Evolutionary conservation across 1,140 invertebrate species (phyloP).

Genomic region (Panonychus citri): DNA sequence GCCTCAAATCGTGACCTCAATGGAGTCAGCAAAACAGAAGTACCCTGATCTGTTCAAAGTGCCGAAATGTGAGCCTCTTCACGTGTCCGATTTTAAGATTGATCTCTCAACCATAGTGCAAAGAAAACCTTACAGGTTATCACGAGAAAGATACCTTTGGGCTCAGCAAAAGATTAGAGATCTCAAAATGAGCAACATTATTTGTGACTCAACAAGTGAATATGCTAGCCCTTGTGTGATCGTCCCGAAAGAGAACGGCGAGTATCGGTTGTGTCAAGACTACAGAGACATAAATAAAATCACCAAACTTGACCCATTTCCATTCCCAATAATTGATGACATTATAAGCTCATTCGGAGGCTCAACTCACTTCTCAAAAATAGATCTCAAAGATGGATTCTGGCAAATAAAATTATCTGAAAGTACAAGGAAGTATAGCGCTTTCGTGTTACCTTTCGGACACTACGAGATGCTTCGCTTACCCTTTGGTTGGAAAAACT

Average conservation of each 20-base stretch:
- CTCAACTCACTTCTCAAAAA: background rate
- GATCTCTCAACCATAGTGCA: too few species aligned
- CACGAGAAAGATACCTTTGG: background rate
- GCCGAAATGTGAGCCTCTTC: too few species aligned
- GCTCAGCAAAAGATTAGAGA: background rate
- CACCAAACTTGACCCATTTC: conserved; percentile 1
- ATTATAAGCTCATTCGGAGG: background rate
- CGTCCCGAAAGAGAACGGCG: background rate
- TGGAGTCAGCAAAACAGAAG: too few species aligned
- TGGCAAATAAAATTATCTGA: background rate
- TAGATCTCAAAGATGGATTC: background rate
- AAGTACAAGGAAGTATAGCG: background rate
- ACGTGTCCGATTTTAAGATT: too few species aligned
- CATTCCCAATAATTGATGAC: conserved; percentile 1
- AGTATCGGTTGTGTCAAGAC: background rate
- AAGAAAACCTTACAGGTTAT: background rate
- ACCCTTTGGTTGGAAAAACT: background rate
- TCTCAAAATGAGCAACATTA: background rate
- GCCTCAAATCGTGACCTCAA: too few species aligned
- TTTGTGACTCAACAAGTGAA: background rate
- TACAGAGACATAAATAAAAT: background rate
- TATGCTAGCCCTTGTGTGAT: background rate
- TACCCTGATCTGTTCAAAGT: too few species aligned
- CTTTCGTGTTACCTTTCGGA: background rate
- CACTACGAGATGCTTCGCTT: background rate